Evolutionary conservation across 2,797 vertebrate genomes (phyloP).

Genomic region (Sebastes trivittatus): DNA sequence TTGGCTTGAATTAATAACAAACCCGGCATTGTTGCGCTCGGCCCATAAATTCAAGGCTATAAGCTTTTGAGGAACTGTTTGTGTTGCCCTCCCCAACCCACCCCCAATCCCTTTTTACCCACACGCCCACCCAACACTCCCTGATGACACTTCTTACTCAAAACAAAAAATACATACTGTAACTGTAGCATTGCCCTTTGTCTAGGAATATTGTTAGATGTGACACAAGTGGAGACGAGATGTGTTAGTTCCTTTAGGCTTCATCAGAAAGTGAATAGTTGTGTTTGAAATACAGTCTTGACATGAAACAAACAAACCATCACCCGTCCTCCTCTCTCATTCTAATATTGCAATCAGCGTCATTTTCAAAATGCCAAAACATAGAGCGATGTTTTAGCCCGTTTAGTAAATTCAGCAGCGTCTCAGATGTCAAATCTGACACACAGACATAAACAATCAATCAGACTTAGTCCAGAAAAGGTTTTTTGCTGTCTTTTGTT

Average conservation of each 20-base stretch:
- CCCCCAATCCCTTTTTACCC: slow-evolving; percentile 10
- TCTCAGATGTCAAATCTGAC: not conserved
- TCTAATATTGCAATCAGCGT: not conserved
- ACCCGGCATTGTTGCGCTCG: slow-evolving; percentile 57
- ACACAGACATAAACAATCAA: not conserved
- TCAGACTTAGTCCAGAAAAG: not conserved
- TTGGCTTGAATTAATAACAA: slow-evolving; percentile 76
- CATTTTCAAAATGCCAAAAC: not conserved
- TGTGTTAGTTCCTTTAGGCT: not conserved
- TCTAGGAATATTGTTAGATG: slow-evolving; percentile 7
- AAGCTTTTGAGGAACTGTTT: slow-evolving; percentile 53
- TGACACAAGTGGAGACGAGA: slow-evolving; percentile 4
- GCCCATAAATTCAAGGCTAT: slow-evolving; percentile 55
- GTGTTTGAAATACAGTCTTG: not conserved
- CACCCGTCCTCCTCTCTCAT: not conserved
- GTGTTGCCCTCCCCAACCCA: slow-evolving; percentile 27
- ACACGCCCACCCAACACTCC: slow-evolving; percentile 18
- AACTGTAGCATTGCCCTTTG: slow-evolving; percentile 14
- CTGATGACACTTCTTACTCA: slow-evolving; percentile 35
- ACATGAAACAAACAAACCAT: slow-evolving; percentile 2
- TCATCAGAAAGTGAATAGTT: not conserved
- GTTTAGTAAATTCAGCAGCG: not conserved
- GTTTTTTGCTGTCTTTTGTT: not conserved
- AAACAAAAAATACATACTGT: slow-evolving; percentile 42
- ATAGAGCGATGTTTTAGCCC: not conserved